Evolutionary conservation across 2,113 vertebrate species (phyloP), one percentile per base, ranked within the genome.

Genomic region (Pterophyllum scalare): DNA sequence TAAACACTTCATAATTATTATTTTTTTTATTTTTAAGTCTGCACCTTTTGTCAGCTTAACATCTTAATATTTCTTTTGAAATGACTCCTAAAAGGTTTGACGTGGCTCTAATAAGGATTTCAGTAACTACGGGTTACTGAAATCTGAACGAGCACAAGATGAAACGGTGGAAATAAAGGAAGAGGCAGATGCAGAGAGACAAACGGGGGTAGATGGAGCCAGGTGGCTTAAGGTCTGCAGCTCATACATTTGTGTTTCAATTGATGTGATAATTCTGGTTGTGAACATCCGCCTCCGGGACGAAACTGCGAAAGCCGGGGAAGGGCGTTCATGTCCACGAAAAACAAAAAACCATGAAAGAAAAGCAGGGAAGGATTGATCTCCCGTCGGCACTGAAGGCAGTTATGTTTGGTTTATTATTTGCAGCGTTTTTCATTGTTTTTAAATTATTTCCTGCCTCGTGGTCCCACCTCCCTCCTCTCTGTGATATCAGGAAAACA

Each of bases 201-300:
- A n/a, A 56, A 60, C 52, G 24, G 62, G n/a, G 52, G 57, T 0
- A 40, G 52, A 74, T 61, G 78, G 46, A 75, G 83, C 13, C 87
- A 89, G 91, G 88, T 94, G 83, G 81, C 65, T 72, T 35, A 81
- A 62, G 60, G 82, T 84, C 80, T 19, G 19, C 59, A 1, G 78
- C 80, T 87, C 49, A 3, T 64, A 19, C 80, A 77, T 85, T 89
- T 40, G 52, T 82, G 76, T 67, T 92, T 77, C 91, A 85, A 94
- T 94, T 92, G 87, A 93, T 92, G 91, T 93, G 89, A 91, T 94
- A 92, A 93, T 93, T 90, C 85, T 92, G 81, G 77, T 80, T 84
- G 59, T 89, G 87, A 89, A 86, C 85, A 81, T 77, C 57, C 60
- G 87, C 88, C 84, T 88, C 82, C 33, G 61, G 92, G 93, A 91